Conservation (phyloP, 1,140 invertebrate species). For the Drusus annulatus region DNA sequence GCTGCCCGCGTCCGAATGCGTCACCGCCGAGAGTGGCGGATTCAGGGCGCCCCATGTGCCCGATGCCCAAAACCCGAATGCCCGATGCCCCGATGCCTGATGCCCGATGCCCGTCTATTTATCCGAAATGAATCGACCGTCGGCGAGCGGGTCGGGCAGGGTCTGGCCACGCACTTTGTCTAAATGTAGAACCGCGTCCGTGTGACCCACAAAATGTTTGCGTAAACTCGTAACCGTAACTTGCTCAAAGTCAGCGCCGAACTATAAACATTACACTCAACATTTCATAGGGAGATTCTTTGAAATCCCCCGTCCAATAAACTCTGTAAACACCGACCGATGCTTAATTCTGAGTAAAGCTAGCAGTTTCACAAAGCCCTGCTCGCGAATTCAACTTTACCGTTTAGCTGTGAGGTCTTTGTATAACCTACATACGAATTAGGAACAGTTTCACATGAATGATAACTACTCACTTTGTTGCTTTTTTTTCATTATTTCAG, state of each 20-base stretch:
- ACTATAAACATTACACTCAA: not conserved
- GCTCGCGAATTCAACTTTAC: no score
- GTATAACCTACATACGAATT: slow-evolving; percentile 38
- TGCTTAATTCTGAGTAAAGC: no score
- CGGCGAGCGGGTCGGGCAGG: slow-evolving; percentile 27
- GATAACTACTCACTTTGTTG: slow-evolving; percentile 3
- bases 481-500: slow-evolving; percentile 25
- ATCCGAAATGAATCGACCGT: slow-evolving; percentile 42
- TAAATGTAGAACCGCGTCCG: slow-evolving; percentile 47
- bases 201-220: slow-evolving; percentile 58
- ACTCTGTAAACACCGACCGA: not conserved
- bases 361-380: no score
- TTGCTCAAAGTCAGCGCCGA: slow-evolving; percentile 49
- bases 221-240: slow-evolving; percentile 56
- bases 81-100: not conserved
- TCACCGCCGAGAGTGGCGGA: not conserved
- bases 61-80: not conserved
- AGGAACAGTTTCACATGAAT: slow-evolving; percentile 32
- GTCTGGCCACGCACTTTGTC: slow-evolving; percentile 55
- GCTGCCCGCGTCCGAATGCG: no score
- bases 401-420: not conserved
- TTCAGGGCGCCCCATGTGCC: not conserved
- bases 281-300: not conserved
- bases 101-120: slow-evolving; percentile 2
- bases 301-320: slow-evolving; percentile 19